These are phyloP conservation scores for Galerucella calmariensis DNA, from an alignment of 2,888 invertebrate genomes.

Conservation along the genomic window DNA sequence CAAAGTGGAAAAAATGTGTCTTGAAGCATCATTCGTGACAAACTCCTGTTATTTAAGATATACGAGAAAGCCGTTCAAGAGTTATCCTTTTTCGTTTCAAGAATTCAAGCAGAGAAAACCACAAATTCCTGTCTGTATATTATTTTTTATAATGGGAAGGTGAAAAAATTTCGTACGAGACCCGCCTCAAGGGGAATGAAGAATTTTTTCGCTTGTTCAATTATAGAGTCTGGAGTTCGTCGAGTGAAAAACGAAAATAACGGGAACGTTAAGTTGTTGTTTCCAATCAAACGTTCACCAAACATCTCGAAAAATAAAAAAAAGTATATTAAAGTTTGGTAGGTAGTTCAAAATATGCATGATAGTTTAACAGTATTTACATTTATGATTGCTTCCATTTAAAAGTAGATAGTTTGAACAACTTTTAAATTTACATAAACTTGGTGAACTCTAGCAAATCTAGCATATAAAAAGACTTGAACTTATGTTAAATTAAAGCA, in stretches of 20 bases:
- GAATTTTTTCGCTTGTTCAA: not conserved
- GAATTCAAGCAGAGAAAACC: not conserved
- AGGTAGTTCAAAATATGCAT: not conserved
- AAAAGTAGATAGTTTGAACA: no score
- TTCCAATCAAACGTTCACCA: not conserved
- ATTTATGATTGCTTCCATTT: not conserved
- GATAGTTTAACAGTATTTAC: not conserved
- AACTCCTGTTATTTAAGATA: constrained; percentile 1
- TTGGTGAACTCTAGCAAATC: no score
- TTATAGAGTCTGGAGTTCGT: not conserved
- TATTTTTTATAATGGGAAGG: not conserved
- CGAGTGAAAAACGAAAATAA: not conserved
- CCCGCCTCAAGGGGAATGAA: not conserved
- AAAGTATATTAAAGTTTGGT: not conserved
- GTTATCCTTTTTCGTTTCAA: constrained; percentile 5
- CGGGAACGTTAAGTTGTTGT: not conserved
- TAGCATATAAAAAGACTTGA: no score
- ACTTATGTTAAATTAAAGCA: no score
- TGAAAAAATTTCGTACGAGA: no score
- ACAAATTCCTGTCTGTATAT: not conserved
- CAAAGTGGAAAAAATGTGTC: not conserved
- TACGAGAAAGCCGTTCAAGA: constrained; percentile 2
- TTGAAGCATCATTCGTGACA: not conserved
- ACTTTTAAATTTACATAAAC: no score
- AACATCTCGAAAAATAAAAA: not conserved